A percentile compares a stretch with the other conserved stretches of the same genome.
These are phyloP conservation scores for Scotopteryx bipunctaria DNA, from an alignment of 2,888 invertebrate species.

Conservation along the genomic window DNA sequence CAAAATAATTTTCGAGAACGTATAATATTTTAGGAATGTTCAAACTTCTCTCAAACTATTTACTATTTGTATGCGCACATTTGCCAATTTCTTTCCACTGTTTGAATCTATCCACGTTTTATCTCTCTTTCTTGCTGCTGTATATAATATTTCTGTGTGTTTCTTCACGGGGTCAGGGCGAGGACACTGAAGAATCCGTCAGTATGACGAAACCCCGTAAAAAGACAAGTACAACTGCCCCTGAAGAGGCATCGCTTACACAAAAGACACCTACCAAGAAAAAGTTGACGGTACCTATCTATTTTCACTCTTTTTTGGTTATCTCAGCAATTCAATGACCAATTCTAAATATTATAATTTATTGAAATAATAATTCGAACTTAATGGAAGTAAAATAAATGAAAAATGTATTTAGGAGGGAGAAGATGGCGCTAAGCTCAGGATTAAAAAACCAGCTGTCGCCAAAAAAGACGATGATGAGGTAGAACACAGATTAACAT, in stretches of 20 bases:
- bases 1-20: background rate
- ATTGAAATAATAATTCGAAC: conserved; percentile 22
- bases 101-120: conserved; percentile 18
- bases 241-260: conserved; percentile 77
- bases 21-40: no score
- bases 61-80: background rate
- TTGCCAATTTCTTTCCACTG: conserved; percentile 6
- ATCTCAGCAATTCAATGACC: conserved; percentile 55
- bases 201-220: conserved; percentile 75
- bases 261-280: conserved; percentile 80
- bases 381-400: conserved; percentile 21
- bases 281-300: conserved; percentile 72
- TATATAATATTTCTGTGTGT: conserved; percentile 43
- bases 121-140: conserved; percentile 37
- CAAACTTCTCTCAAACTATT: no score
- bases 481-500: conserved; percentile 53
- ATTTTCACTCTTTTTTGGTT: conserved; percentile 53
- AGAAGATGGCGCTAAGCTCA: conserved; percentile 73
- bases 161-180: conserved; percentile 67
- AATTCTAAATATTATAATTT: conserved; percentile 22
- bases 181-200: conserved; percentile 79
- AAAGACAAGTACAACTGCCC: conserved; percentile 79
- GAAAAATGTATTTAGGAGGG: conserved; percentile 58
- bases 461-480: conserved; percentile 73
- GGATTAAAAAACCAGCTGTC: conserved; percentile 77